Evolutionary conservation across 2,113 vertebrate species (phyloP).

Genomic region (Pardalotus punctatus): DNA sequence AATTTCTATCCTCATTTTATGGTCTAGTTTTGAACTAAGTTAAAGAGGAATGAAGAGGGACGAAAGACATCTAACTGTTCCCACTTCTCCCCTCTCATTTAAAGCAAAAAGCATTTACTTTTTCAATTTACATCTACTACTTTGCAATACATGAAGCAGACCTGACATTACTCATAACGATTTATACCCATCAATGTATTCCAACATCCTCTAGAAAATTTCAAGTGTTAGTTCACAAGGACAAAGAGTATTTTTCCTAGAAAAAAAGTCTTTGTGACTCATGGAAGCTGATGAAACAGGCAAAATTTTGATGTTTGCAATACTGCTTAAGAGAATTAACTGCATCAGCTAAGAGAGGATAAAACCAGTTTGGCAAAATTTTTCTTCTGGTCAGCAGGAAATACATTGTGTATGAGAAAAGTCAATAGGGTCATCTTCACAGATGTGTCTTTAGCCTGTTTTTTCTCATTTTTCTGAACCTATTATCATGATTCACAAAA

Average conservation of each 20-base stretch:
- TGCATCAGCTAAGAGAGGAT: background rate
- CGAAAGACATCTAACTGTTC: background rate
- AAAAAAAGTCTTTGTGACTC: background rate
- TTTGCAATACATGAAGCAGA: background rate
- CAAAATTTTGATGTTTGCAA: background rate
- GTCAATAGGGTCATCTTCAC: background rate
- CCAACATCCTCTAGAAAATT: background rate
- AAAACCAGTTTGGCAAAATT: background rate
- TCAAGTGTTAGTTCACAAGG: background rate
- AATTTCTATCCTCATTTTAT: background rate
- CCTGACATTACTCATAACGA: background rate
- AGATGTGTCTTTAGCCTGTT: background rate
- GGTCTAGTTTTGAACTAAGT: background rate
- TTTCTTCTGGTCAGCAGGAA: background rate
- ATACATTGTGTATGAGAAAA: background rate
- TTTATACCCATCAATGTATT: background rate
- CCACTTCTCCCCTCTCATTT: background rate
- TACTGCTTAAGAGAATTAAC: constrained; percentile 5
- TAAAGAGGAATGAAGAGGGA: background rate
- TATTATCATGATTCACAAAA: background rate
- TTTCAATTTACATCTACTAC: background rate
- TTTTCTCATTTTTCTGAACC: background rate
- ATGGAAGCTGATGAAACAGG: background rate
- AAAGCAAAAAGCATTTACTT: background rate
- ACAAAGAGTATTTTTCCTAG: background rate